These are phyloP conservation scores for Brachypodius melanocephalos DNA, from an alignment of 2,113 vertebrate species.

Conservation along the genomic window DNA sequence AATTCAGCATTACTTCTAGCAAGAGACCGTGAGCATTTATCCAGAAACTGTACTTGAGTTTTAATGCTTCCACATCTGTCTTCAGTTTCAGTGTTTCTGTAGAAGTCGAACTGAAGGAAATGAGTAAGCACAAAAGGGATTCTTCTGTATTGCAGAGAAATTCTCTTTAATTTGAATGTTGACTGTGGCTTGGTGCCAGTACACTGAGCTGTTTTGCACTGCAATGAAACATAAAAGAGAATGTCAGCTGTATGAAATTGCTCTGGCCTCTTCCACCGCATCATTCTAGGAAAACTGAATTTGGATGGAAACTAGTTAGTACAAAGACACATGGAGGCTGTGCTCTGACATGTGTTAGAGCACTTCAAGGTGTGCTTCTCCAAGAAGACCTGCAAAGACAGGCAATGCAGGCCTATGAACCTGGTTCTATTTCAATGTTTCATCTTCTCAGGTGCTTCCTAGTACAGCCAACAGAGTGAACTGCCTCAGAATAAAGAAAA, in stretches of 20 bases:
- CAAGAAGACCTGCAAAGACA: not conserved
- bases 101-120: not conserved
- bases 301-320: not conserved
- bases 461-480: not conserved
- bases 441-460: not conserved
- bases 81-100: not conserved
- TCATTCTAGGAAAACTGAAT: not conserved
- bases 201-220: not conserved
- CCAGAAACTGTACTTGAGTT: not conserved
- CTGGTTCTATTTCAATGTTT: not conserved
- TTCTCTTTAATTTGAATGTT: not conserved
- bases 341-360: not conserved
- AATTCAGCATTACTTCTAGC: not conserved
- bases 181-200: not conserved
- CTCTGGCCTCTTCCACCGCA: not conserved
- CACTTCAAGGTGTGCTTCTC: not conserved
- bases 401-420: fast-evolving
- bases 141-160: not conserved
- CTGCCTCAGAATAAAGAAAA: not conserved
- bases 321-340: not conserved
- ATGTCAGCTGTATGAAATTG: not conserved
- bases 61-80: not conserved
- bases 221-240: not conserved
- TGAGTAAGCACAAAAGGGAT: not conserved
- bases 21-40: not conserved